A percentile compares a stretch with the other conserved stretches of the same genome.
Evolutionary conservation across 2,888 invertebrate genomes (phyloP).

Genomic region (Dolichomitus sp.): DNA sequence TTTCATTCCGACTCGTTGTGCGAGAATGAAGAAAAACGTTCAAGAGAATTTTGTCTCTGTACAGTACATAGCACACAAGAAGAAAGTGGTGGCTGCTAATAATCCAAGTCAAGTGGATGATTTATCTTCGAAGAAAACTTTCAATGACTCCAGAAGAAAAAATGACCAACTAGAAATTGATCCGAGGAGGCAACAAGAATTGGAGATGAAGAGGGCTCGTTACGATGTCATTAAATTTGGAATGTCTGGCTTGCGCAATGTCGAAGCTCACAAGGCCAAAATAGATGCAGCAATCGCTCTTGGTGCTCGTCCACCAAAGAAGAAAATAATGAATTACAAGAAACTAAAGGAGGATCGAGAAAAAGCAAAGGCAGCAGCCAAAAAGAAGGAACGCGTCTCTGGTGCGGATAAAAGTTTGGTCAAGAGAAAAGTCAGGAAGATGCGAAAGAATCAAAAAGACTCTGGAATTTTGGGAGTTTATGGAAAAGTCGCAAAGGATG

Average conservation of each 20-base stretch:
- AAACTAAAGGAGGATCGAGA: constrained; percentile 90
- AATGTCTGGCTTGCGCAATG: constrained; percentile 91
- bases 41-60: constrained; percentile 70
- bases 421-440: constrained; percentile 56
- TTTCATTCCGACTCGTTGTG: constrained; percentile 78
- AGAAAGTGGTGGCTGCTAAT: constrained; percentile 53
- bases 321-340: constrained; percentile 89
- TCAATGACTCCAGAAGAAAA: neutral
- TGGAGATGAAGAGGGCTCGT: constrained; percentile 92
- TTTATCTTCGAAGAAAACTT: constrained; percentile 7
- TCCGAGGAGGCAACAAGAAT: constrained; percentile 85
- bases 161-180: constrained; percentile 58
- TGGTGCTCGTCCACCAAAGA: constrained; percentile 94
- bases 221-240: constrained; percentile 95
- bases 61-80: constrained; percentile 73
- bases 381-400: constrained; percentile 82
- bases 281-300: constrained; percentile 92
- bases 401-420: constrained; percentile 75
- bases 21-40: constrained; percentile 69
- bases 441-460: constrained; percentile 59
- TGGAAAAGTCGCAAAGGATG: constrained; percentile 77
- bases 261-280: constrained; percentile 93
- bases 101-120: constrained; percentile 33
- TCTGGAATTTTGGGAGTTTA: constrained; percentile 78
- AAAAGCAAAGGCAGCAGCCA: constrained; percentile 86